A percentile compares a stretch with the other conserved stretches of the same genome.
Conservation (phyloP, 2,797 vertebrate species). For the Hypotaenidia okinawae region DNA sequence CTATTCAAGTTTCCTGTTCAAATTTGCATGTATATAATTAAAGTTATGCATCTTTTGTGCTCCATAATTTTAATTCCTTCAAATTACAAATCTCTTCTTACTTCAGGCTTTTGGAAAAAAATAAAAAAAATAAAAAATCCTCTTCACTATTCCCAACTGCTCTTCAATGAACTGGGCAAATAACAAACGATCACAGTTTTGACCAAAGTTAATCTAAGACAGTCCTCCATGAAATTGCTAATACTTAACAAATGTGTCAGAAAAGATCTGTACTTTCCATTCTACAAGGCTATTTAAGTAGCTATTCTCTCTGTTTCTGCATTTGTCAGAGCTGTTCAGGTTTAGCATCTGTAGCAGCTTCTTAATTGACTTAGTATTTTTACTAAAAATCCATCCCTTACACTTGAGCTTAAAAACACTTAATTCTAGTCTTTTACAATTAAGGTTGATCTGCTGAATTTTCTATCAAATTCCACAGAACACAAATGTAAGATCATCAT, state of each 20-base stretch:
- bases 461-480: background rate
- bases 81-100: background rate
- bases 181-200: background rate
- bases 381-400: background rate
- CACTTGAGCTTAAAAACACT: background rate
- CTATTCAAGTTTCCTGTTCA: background rate
- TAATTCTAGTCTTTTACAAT: background rate
- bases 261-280: background rate
- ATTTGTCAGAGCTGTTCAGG: background rate
- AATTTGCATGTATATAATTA: background rate
- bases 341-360: background rate
- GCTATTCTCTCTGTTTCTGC: background rate
- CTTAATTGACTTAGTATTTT: background rate
- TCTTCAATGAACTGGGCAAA: background rate
- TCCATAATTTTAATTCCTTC: background rate
- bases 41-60: background rate
- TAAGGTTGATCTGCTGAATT: background rate
- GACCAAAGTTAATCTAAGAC: background rate
- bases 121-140: background rate
- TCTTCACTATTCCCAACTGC: background rate
- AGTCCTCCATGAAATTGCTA: background rate
- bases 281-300: background rate
- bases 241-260: background rate
- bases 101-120: background rate
- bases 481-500: background rate